Base-by-base conservation (phyloP, 2,113 vertebrate genomes). In the Cheirogaleus medius region DNA sequence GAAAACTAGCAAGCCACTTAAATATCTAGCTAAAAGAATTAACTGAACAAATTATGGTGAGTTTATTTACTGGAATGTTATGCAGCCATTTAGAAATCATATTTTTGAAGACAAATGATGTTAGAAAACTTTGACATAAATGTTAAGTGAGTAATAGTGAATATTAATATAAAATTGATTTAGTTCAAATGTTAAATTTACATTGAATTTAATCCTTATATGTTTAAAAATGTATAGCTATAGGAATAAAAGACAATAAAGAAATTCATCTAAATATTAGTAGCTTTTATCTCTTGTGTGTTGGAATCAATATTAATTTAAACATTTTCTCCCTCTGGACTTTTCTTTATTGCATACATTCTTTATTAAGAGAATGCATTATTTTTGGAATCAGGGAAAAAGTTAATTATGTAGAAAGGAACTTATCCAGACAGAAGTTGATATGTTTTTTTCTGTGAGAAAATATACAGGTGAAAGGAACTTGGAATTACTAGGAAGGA, bases 351-450 rank as follows among this genome's bases (percentile, higher is more conserved):
- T 58, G 2, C 13, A 25, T 44, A 54, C 2, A 54, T 58, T 74
- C 23, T 78, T 76, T 68, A 47, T 69, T 94, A 64, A 90, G 60
- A 94, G 14, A 73, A 85, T 9, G 11, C 23, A 21, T 84, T 52
- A 83, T 64, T 84, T 94, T 94, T 89, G 84, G 83, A 91, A 64
- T 89, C 11, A 52, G 37, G 47, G 71, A 47, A n/a, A 80, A 73
- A 56, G 13, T 21, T 76, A 80, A 92, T 81, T 74, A 86, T 58
- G 17, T 47, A 60, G 11, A 39, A 74, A 92, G 39, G 44, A 63
- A 60, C n/a, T 91, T 78, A 37, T 64, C 23, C 73, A 66, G 84
- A n/a, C 54, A 89, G 74, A 95, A 82, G n/a, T 32, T 80, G 64
- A 80, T 27, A 66, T 44, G 15, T 1, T 74, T 89, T 64, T 90